Base-by-base conservation (phyloP, 2,888 invertebrate species). In the Spatulosminthurus flaviceps region DNA sequence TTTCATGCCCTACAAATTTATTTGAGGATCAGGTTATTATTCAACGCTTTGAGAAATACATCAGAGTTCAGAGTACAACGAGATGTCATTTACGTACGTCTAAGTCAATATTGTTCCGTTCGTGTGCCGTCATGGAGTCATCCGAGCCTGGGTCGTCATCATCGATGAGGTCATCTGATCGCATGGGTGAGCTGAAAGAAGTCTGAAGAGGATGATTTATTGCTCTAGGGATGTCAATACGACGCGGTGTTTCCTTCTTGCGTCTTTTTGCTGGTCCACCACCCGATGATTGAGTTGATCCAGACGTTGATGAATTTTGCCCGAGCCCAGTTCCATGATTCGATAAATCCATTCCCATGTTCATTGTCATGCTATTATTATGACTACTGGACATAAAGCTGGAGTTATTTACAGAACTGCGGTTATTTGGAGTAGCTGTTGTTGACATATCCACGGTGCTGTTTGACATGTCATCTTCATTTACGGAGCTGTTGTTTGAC, bases 221-320 rank as follows among this genome's bases (percentile, higher is more conserved):
- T 0, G 82, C 81, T 51, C 74, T 69, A 34, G 77, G 75, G 22
- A 77, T 80, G 78, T 84, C 85, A 51, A 85, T 84, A n/a, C 85
- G 61, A 11, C 85, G 77, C 19, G 85, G 85, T 11, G 84, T 85
- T 76, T 85, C 85, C 83, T 85, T 85, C 85, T 85, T 85, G 73
- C 85, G 78, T 51, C 85, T 70, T 69, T 85, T 85, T 0, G 83
- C 73, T 66, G 84, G 83, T 79, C 75, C 76, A 21, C 70, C 70
- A 51, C 71, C 64, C 41, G 74, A 73, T 66, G 73, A 74, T 28
- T 42, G 74, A 29, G 71, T 61, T 64, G 78, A 78, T 26, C 79
- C 75, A 43, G 74, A 60, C 11, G 77, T 28, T 42, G 78, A 70
- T 22, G 51, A 24, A 67, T 79, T 81, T 0, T 42, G 9, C n/a